Base-by-base conservation (phyloP, 1,140 invertebrate species). In the Scaptomyza pallida region DNA sequence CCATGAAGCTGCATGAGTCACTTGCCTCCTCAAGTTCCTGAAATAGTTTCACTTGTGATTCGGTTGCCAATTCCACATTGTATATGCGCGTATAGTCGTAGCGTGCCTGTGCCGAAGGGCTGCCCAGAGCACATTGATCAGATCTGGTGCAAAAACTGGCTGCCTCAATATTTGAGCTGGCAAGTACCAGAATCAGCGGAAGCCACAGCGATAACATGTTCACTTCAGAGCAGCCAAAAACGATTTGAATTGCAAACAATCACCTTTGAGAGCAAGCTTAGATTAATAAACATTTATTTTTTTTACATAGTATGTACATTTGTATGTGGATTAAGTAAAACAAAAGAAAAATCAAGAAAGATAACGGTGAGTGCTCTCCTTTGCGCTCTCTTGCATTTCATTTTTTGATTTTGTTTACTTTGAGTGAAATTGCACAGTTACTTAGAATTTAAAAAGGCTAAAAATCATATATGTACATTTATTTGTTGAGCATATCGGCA, bases 11-110 rank as follows among this genome's bases (percentile, higher is more conserved):
- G 41, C 60, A 83, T 3, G 89, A 90, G 54, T 91, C 86, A n/a
- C 70, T 79, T 8, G 56, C 26, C 8, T 78, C 30, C 59, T 93
- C 91, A 0, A 93, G 21, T 3, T 90, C 54, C 2, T 78, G 75
- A 2, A 93, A 78, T 0, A 92, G 5, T 12, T 90, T 59, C 0
- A 93, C 47, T 10, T 93, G 92, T 2, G 89, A 50, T 0, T 59
- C 37, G 0, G 79, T 92, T 1, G 52, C 74, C 8, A 93, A 90
- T 2, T 79, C 69, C 2, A 93, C 86, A 44, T 92, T 72, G 43
- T 92, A 93, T 5, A 93, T 92, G 21, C 92, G 91, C 40, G 93
- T 93, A 43, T 92, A 82, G 50, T 93, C 89, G 51, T 91, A 93
- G 0, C 77, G 89, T 0, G 85, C 91, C 33, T 70, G 64, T 1